Conservation (phyloP, 2,797 vertebrate species). For the Phrynocephalus vlangalii region DNA sequence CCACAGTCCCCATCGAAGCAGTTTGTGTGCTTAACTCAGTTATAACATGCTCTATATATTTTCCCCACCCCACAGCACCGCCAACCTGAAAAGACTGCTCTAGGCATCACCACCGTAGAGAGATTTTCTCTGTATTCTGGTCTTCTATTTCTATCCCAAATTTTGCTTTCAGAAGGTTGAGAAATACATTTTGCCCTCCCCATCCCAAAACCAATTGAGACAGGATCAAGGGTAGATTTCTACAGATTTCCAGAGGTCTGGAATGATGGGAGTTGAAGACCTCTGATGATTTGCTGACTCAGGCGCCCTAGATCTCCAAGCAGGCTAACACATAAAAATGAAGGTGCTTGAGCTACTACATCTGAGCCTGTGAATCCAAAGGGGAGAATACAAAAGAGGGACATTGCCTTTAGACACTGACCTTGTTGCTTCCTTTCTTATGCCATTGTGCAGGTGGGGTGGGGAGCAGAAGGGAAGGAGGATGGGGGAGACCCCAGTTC, state of each 20-base stretch:
- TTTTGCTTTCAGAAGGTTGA: neutral
- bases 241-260: neutral
- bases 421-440: neutral
- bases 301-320: neutral
- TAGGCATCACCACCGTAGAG: neutral
- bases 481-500: neutral
- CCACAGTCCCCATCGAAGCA: neutral
- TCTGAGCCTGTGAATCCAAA: neutral
- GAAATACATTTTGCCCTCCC: neutral
- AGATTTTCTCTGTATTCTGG: neutral
- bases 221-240: neutral
- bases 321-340: neutral
- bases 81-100: neutral
- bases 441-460: neutral
- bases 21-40: neutral
- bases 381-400: neutral
- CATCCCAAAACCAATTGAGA: neutral
- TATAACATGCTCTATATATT: neutral
- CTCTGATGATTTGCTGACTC: neutral
- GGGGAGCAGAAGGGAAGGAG: neutral
- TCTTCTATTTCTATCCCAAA: neutral
- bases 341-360: slow-evolving; percentile 16
- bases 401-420: neutral
- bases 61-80: slow-evolving; percentile 6
- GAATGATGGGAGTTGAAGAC: neutral